Evolutionary conservation across 1,140 invertebrate genomes (phyloP), one percentile per base, ranked within the genome.

Genomic region (Hydropsyche tenuis): DNA sequence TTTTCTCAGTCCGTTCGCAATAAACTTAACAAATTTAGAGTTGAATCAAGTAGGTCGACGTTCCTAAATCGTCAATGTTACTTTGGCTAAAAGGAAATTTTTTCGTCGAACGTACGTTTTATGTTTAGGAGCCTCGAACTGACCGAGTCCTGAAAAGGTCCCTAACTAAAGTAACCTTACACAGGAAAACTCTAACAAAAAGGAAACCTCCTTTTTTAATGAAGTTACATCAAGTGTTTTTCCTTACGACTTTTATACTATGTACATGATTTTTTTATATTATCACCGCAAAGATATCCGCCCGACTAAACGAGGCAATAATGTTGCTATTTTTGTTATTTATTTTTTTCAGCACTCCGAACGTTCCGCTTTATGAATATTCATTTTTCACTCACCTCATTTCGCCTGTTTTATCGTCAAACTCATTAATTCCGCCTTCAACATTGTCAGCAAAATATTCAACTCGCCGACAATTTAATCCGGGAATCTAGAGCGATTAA

Each of bases 401-500:
- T 46, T 46, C 18, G 45, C 45, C 12, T 46, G 16, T 53, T 53
- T 53, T 53, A 53, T 20, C 56, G 56, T 23, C 23, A 27, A 60
- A 60, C 23, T 60, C 56, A 27, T 60, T 60, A 60, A 60, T 60
- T 60, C 23, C 22, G 23, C 20, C 56, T 23, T 27, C 56, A 27
- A 60, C 56, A 25, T 60, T 60, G 56, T 60, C 56, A 60, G 56
- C 56, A 60, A 60, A 60, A 60, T 60, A 60, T 60, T 60, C 56
- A 60, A 60, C 56, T 60, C 56, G 7, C 56, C 56, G 56, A 60
- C 56, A 25, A 60, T 60, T 60, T 60, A 60, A 60, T 60, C 56
- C 56, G 56, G 56, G 56, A 60, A 60, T 60, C 56, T 23, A 23
- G 23, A 60, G 22, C 56, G 56, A 60, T 60, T 60, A 60, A 60